Conservation (phyloP, 2,113 vertebrate species). For the Paralichthys olivaceus region DNA sequence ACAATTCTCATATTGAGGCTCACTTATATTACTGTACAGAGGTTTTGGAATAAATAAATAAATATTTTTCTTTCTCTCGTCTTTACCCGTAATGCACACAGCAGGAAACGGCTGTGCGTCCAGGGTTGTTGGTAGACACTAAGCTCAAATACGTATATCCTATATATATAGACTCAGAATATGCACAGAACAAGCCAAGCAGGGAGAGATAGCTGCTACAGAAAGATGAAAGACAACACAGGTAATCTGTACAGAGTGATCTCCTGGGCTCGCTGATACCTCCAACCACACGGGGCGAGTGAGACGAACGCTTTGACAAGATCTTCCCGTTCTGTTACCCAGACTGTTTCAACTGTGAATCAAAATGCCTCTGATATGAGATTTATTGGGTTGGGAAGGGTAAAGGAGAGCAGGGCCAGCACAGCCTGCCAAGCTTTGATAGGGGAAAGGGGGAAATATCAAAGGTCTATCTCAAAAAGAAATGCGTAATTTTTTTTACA, state of each 20-base stretch:
- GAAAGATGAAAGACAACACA: conserved; percentile 62
- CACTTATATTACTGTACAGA: conserved; percentile 11
- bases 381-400: conserved; percentile 60
- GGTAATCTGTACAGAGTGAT: conserved; percentile 70
- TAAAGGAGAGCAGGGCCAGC: conserved; percentile 48
- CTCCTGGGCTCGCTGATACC: conserved; percentile 59
- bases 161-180: conserved; percentile 58
- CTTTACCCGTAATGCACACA: conserved; percentile 41
- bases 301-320: conserved; percentile 73
- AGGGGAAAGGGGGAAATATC: conserved; percentile 65
- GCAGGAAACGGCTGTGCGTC: conserved; percentile 15
- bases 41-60: conserved; percentile 44
- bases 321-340: conserved; percentile 66
- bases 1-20: conserved; percentile 11
- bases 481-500: conserved; percentile 26
- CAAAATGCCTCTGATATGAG: conserved; percentile 75
- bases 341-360: conserved; percentile 72
- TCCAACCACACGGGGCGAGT: conserved; percentile 57
- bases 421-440: conserved; percentile 68
- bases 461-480: conserved; percentile 62
- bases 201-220: conserved; percentile 57
- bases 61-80: conserved; percentile 18
- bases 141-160: conserved; percentile 54
- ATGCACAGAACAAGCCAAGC: conserved; percentile 57
- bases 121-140: conserved; percentile 32